A percentile compares a stretch with the other conserved stretches of the same genome.
These are phyloP conservation scores for Microchrysa polita DNA, from an alignment of 2,888 invertebrate species.

Conservation along the genomic window DNA sequence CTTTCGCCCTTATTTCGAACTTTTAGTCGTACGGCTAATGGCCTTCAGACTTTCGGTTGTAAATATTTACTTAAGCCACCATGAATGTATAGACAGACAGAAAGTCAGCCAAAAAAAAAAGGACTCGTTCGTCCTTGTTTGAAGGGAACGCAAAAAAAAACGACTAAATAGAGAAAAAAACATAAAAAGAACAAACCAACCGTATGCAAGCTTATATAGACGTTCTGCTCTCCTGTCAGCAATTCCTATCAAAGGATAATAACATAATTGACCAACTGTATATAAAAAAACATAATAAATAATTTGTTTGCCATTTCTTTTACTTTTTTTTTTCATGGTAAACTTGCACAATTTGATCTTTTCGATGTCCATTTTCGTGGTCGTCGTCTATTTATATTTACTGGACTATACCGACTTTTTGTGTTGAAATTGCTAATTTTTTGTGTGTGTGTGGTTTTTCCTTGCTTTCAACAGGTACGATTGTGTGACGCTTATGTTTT, in stretches of 20 bases:
- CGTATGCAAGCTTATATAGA: background rate
- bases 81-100: background rate
- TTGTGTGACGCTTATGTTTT: constrained; percentile 91
- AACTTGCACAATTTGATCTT: background rate
- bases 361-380: background rate
- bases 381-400: background rate
- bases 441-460: background rate
- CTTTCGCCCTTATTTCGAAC: background rate
- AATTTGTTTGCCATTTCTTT: constrained; percentile 18
- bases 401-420: no score
- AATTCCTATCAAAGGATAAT: background rate
- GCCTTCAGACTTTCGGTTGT: constrained; percentile 16
- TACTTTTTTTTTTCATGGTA: background rate
- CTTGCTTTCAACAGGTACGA: constrained; percentile 77
- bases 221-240: background rate
- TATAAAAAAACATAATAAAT: constrained; percentile 23
- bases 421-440: background rate
- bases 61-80: constrained; percentile 30
- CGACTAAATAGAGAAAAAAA: no score
- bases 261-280: constrained; percentile 26
- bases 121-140: no score
- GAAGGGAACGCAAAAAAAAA: no score
- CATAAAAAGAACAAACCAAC: no score
- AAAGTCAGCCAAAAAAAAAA: no score
- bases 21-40: constrained; percentile 5